Evolutionary conservation across 2,888 invertebrate species (phyloP).

Genomic region (Zhuqinia jingwanae): DNA sequence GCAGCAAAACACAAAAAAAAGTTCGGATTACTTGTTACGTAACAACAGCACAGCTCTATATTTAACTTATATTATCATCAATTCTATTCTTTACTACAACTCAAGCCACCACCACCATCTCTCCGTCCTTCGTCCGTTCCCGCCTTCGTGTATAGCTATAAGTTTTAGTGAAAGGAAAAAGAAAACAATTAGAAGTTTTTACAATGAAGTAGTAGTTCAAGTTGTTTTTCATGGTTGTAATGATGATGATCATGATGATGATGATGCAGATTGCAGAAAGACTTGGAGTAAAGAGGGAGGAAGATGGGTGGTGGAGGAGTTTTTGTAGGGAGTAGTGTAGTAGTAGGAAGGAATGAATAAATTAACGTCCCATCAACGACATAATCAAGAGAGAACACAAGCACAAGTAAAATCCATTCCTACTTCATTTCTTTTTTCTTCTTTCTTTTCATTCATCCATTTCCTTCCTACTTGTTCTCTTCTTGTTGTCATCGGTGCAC

Average conservation of each 20-base stretch:
- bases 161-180: slow-evolving; percentile 14
- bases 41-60: no score
- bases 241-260: not conserved
- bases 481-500: slow-evolving; percentile 10
- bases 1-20: no score
- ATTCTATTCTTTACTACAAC: no score
- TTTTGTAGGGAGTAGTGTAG: not conserved
- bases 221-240: slow-evolving; percentile 20
- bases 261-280: not conserved
- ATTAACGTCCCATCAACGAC: slow-evolving; percentile 62
- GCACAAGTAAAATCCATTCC: slow-evolving; percentile 40
- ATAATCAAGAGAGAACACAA: slow-evolving; percentile 24
- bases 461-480: slow-evolving; percentile 36
- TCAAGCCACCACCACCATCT: not conserved
- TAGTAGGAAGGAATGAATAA: slow-evolving; percentile 56
- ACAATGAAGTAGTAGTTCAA: not conserved
- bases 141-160: not conserved
- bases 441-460: slow-evolving; percentile 12
- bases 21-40: no score
- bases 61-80: no score
- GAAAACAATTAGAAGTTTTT: slow-evolving; percentile 39
- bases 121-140: not conserved
- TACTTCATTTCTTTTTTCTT: slow-evolving; percentile 3
- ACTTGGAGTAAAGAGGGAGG: not conserved
- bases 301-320: not conserved